Evolutionary conservation across 2,113 vertebrate species (phyloP), one percentile per base, ranked within the genome.

Genomic region (Istiophorus platypterus): DNA sequence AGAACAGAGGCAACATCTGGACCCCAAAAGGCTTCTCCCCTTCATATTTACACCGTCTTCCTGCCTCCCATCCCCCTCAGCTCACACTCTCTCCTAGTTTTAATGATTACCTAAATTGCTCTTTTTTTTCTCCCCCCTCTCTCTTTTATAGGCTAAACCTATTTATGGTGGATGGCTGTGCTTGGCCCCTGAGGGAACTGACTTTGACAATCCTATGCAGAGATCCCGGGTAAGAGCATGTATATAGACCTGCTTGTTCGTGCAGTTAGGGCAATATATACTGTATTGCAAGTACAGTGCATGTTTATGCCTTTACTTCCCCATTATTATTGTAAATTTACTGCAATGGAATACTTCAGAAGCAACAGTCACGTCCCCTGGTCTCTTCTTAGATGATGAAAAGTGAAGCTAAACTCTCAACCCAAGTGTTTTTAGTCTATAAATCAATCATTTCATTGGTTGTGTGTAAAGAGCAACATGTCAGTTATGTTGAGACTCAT

Each of bases 131-230:
- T 7, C 5, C 41, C 58, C 49, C 18, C 65, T 67, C 75, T 52
- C 65, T 78, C 77, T 87, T 90, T 94, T 91, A 85, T 92, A 96
- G 96, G 96, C 96, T 79, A 96, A 96, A 91, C 95, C 96, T 47
- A 95, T 96, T 92, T 96, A 96, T 90, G 96, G 95, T 51, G 96
- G 96, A 82, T 96, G 96, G 96, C 91, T 96, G 71, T 96, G 95
- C 79, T 94, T 96, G 94, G 96, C 96, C 90, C 96, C 96, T 0
- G 96, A 96, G 90, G 96, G 96, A 82, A 96, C 96, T 1, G 95
- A 96, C 89, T 96, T 96, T 82, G 95, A 96, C 91, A 96, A 96
- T 92, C 96, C 96, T 63, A 95, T 96, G 95, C 96, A 96, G 76
- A 93, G 94, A 90, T 96, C 96, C 29, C 91, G 95, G 93, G 96